Evolutionary conservation across 2,888 invertebrate species (phyloP).

Genomic region (Ptychoptera contaminata): DNA sequence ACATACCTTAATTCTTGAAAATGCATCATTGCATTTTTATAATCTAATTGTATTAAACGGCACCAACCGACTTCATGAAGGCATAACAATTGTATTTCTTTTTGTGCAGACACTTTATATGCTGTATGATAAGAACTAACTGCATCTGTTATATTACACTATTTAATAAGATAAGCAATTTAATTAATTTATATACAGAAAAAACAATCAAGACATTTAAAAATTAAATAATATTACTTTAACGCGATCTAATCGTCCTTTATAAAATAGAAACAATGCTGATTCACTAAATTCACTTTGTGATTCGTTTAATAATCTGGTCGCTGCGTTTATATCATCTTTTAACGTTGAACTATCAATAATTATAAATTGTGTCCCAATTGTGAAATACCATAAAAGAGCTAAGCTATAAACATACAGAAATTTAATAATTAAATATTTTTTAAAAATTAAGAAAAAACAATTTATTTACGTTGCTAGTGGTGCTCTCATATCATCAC

Average conservation of each 20-base stretch:
- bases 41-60: constrained; percentile 42
- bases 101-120: constrained; percentile 39
- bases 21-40: constrained; percentile 34
- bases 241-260: constrained; percentile 42
- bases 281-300: constrained; percentile 40
- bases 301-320: constrained; percentile 35
- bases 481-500: constrained; percentile 49
- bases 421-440: neutral
- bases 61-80: constrained; percentile 39
- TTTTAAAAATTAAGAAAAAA: neutral
- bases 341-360: constrained; percentile 39
- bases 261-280: constrained; percentile 49
- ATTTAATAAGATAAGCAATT: constrained; percentile 14
- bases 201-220: constrained; percentile 1
- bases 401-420: constrained; percentile 30
- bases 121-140: constrained; percentile 40
- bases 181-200: neutral
- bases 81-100: constrained; percentile 44
- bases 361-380: constrained; percentile 49
- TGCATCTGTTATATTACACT: constrained; percentile 43
- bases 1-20: constrained; percentile 39
- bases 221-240: constrained; percentile 31
- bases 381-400: constrained; percentile 52
- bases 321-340: constrained; percentile 39
- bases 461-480: constrained; percentile 39